Base-by-base conservation (phyloP, 2,797 vertebrate species). In the Remorina albescens region DNA sequence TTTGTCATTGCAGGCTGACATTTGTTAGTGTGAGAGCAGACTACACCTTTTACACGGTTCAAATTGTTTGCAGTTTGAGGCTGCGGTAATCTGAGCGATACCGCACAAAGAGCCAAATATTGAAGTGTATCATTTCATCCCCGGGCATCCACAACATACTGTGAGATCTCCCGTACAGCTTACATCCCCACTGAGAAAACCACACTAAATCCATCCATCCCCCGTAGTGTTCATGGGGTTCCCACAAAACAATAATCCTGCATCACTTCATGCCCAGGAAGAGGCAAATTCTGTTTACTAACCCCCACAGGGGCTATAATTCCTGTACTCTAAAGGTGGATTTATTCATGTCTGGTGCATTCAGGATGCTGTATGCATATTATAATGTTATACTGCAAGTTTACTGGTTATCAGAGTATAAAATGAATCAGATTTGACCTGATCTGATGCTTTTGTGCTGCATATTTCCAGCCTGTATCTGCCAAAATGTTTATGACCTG, bases 101-200 rank as follows among this genome's bases (percentile, higher is more conserved):
- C 68, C 12, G 64, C 77, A 87, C 71, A 86, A 84, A 86, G 78
- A 84, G 58, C 54, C 57, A 61, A 80, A 80, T 71, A 82, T 66
- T 82, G 80, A 85, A 87, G 74, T 87, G 81, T 73, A 82, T 84
- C 84, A 78, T 86, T 66, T 78, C 54, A 1, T 90, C 79, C 85
- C 76, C 71, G 85, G 84, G 81, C 71, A 39, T 82, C 80, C 66
- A 68, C 81, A 56, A 61, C 81, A 78, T 23, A 74, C 86, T 86
- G 88, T 71, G 86, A 89, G 82, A 81, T 84, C 77, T 66, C 56
- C 78, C 69, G 37, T 84, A 66, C 54, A 61, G 79, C 81, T 81
- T 16, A 66, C 66, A 75, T 81, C 76, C 82, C 87, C 81, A 69
- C 77, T 59, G 90, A 81, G 84, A 87, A 58, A 85, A 80, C 54